phyloP scores from a whole-genome alignment of 2,113 vertebrate species.

The Chelonoidis abingdonii region DNA sequence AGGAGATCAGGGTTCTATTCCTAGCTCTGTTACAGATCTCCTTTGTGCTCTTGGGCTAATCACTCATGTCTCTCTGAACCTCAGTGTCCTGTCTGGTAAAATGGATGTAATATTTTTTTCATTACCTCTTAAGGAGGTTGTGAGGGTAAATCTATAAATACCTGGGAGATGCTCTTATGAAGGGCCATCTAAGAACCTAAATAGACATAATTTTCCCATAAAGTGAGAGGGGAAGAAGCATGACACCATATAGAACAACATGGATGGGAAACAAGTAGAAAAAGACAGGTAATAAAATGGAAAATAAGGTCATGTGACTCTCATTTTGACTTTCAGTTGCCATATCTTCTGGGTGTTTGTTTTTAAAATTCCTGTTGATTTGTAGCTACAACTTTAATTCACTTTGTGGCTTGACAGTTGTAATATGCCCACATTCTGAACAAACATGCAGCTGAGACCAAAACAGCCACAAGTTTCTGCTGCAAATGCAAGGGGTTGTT shows the following conservation, averaged over 20 bases:
- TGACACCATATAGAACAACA: neutral
- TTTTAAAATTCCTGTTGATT: neutral
- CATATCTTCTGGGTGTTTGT: neutral
- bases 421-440: neutral
- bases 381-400: neutral
- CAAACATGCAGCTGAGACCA: neutral
- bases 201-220: neutral
- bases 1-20: neutral
- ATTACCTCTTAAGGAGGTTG: neutral
- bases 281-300: neutral
- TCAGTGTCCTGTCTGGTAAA: neutral
- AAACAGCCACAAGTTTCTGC: neutral
- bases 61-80: neutral
- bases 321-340: neutral
- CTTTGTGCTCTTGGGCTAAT: neutral
- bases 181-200: neutral
- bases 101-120: neutral
- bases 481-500: neutral
- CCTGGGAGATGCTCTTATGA: neutral
- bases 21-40: neutral
- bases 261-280: neutral
- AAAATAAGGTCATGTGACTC: neutral
- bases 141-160: neutral
- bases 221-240: neutral
- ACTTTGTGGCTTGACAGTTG: neutral